Percentiles rank a stretch among this genome's conserved stretches.
These are phyloP conservation scores for Pantherophis guttatus DNA, from an alignment of 2,113 vertebrate species.

Conservation along the genomic window DNA sequence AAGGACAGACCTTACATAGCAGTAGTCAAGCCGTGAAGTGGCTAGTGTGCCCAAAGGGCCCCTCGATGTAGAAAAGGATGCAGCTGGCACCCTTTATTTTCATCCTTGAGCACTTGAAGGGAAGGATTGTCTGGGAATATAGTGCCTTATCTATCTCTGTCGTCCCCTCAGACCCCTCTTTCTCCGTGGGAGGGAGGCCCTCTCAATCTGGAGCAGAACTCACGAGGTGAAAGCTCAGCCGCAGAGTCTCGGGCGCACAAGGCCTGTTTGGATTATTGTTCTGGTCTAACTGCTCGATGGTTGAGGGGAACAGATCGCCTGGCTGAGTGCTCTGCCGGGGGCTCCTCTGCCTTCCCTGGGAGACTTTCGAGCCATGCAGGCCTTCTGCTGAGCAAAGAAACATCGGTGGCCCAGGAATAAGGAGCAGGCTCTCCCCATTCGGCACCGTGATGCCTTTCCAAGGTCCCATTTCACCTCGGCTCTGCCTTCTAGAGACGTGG, in stretches of 20 bases:
- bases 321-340: not conserved
- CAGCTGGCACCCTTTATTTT: not conserved
- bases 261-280: not conserved
- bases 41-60: not conserved
- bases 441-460: not conserved
- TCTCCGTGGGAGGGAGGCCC: not conserved
- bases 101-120: not conserved
- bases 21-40: not conserved
- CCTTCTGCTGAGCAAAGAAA: not conserved
- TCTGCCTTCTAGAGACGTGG: not conserved
- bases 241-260: not conserved
- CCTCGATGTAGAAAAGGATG: not conserved
- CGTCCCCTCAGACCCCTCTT: not conserved
- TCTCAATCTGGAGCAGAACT: not conserved
- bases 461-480: not conserved
- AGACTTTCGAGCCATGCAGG: not conserved
- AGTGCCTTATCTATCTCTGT: not conserved
- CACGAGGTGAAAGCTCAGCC: not conserved
- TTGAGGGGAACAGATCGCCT: not conserved
- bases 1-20: not conserved
- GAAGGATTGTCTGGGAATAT: not conserved
- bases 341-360: not conserved
- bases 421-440: rapidly evolving
- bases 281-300: not conserved
- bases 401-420: not conserved